Evolutionary conservation across 2,888 invertebrate species (phyloP).

Genomic region (Agonopterix heracliana): DNA sequence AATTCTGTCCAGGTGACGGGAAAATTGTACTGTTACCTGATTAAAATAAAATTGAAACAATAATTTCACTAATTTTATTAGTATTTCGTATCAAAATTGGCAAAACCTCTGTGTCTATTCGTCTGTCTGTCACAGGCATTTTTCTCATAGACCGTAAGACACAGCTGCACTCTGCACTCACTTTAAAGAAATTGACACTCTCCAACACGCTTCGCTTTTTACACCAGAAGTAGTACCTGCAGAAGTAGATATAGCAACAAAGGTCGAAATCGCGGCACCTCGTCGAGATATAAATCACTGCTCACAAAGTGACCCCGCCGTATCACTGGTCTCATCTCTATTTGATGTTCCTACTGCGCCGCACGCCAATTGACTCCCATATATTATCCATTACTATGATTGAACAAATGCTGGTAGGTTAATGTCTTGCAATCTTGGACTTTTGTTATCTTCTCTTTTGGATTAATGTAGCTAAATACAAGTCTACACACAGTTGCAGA

Average conservation of each 20-base stretch:
- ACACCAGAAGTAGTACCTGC: not conserved
- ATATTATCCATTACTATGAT: slow-evolving; percentile 27
- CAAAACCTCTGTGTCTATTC: too few species aligned
- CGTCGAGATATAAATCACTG: slow-evolving; percentile 20
- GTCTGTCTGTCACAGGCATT: too few species aligned
- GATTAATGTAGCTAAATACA: not conserved
- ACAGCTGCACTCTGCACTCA: too few species aligned
- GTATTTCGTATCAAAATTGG: too few species aligned
- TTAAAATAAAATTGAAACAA: too few species aligned
- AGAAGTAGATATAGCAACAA: slow-evolving; percentile 1
- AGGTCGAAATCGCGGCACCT: slow-evolving; percentile 14
- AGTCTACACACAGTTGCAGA: too few species aligned
- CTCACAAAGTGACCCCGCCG: slow-evolving; percentile 20
- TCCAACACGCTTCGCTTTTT: too few species aligned
- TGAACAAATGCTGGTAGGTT: slow-evolving; percentile 22
- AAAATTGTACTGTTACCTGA: too few species aligned
- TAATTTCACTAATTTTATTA: too few species aligned
- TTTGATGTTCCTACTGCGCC: slow-evolving; percentile 16
- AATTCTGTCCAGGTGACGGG: too few species aligned
- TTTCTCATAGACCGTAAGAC: too few species aligned
- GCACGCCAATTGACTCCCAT: slow-evolving; percentile 24
- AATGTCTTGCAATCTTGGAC: slow-evolving; percentile 19
- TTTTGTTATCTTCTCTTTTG: slow-evolving; percentile 11
- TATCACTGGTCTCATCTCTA: slow-evolving; percentile 20
- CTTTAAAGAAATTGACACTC: too few species aligned